Percentiles rank a stretch among this genome's conserved stretches.
These are phyloP conservation scores for Octodon degus DNA, from an alignment of 2,113 vertebrate genomes.

Conservation along the genomic window DNA sequence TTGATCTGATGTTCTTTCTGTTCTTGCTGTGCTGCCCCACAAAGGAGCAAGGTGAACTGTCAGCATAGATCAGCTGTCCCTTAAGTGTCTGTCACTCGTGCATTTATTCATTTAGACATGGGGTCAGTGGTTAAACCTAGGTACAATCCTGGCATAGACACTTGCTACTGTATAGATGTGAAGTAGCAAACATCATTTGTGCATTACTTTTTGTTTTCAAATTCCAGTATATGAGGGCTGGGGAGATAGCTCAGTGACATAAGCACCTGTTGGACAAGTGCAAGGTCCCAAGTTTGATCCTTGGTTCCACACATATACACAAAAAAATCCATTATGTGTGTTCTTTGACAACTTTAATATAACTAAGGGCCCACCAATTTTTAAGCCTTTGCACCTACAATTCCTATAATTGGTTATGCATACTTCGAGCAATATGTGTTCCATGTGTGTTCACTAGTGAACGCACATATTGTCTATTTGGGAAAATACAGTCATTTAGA, in stretches of 20 bases:
- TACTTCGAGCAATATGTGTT: not conserved
- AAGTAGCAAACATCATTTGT: not conserved
- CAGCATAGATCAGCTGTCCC: not conserved
- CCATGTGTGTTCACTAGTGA: not conserved
- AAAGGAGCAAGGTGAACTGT: not conserved
- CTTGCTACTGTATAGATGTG: not conserved
- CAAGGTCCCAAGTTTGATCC: too few relatives aligned
- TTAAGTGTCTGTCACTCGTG: slow-evolving; percentile 18
- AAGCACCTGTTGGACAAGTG: too few relatives aligned
- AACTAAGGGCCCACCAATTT: not conserved
- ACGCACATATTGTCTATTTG: not conserved
- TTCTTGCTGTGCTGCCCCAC: slow-evolving; percentile 6
- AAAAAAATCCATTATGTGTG: too few relatives aligned
- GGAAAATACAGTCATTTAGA: not conserved
- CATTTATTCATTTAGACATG: slow-evolving; percentile 23
- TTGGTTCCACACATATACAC: too few relatives aligned
- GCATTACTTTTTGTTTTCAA: not conserved
- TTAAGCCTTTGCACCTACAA: not conserved
- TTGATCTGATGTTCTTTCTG: slow-evolving; percentile 56
- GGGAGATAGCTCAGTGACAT: too few relatives aligned
- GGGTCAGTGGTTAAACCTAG: not conserved
- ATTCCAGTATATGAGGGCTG: not conserved
- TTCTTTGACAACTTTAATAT: not conserved
- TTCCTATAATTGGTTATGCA: not conserved
- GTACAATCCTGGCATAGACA: not conserved